Evolutionary conservation across 1,140 invertebrate genomes (phyloP), one percentile per base, ranked within the genome.

Genomic region (Scaptomyza pallida): DNA sequence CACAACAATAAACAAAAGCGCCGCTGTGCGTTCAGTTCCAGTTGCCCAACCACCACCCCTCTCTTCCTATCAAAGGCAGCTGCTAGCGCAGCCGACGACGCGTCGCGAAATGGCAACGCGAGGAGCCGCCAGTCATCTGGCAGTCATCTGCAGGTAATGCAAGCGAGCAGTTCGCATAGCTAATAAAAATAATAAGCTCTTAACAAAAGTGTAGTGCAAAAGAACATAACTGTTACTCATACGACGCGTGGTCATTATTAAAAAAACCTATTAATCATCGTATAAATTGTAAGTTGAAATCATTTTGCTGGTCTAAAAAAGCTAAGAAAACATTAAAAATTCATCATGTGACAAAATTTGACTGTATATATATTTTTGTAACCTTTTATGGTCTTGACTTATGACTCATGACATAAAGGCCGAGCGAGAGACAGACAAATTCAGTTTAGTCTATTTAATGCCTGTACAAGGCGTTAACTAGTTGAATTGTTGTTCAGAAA

Each of bases 121-220:
- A 43, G 51, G 61, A 63, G 64, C n/a, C 77, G 60, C 56, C 75
- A 72, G 62, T 47, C 67, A 63, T 62, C 89, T 89, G 80, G 75
- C 89, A 90, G 89, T 90, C 78, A 89, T 90, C 89, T 80, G 69
- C 81, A 90, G 89, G 89, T 90, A 90, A 90, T 86, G 59, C 80
- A 83, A 76, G 75, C 55, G 83, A 89, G 51, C 75, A 83, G 83
- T 85, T 88, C 79, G 48, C 45, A 40, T 10, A 57, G 30, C 54
- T 44, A 56, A 26, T 2, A n/a, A n/a, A n/a, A n/a, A n/a, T 2
- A 26, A 43, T 59, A 51, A 47, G 59, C 60, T 79, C 17, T 17
- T 30, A 43, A 26, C 4, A n/a, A n/a, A n/a, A n/a, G n/a, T n/a
- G n/a, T 64, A 75, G 64, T 75, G 76, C 26, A 62, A 72, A n/a